Evolutionary conservation across 2,113 vertebrate species (phyloP), one percentile per base, ranked within the genome.

Genomic region (Tupaia tana): DNA sequence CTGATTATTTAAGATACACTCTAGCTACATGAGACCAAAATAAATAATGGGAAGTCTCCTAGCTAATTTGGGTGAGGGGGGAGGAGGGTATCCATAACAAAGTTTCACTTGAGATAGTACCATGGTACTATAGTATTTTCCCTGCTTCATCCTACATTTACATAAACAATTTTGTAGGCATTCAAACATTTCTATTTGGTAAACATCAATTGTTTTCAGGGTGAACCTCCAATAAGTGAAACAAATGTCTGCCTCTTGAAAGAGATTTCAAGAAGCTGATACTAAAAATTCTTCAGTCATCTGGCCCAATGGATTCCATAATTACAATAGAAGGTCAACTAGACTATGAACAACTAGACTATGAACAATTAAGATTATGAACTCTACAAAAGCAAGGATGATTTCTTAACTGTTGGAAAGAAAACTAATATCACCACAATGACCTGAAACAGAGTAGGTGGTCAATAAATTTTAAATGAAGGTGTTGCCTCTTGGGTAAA

Each of bases 91-190:
- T 25, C 29, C 43, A 18, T 34, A 34, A 85, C 59, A 52, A 66
- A 29, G 29, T 74, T 94, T 78, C 27, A 31, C 18, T 31, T 73
- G 61, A 66, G 43, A 61, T 52, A 24, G 43, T 43, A 43, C 43
- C 43, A 43, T 43, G 43, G 43, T 43, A 43, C 43, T 8, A 31
- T 1, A 31, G 54, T 75, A 64, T 25, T 58, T 66, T 82, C n/a
- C 31, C 25, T 69, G 34, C 43, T 84, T 90, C 61, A 52, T 61
- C 81, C 89, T 95, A 84, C 75, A 93, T 81, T 89, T 90, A 79
- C 9, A 77, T 43, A 89, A 67, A 16, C 10, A 20, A 56, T 43
- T 78, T 83, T 75, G 74, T 6, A 61, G 86, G 19, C 69, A 86
- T 82, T 83, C 58, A 80, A 59, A 81, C 4, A 81, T 20, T 64